phyloP scores from a whole-genome alignment of 2,113 vertebrate genomes.

The Brachyhypopomus gauderio region DNA sequence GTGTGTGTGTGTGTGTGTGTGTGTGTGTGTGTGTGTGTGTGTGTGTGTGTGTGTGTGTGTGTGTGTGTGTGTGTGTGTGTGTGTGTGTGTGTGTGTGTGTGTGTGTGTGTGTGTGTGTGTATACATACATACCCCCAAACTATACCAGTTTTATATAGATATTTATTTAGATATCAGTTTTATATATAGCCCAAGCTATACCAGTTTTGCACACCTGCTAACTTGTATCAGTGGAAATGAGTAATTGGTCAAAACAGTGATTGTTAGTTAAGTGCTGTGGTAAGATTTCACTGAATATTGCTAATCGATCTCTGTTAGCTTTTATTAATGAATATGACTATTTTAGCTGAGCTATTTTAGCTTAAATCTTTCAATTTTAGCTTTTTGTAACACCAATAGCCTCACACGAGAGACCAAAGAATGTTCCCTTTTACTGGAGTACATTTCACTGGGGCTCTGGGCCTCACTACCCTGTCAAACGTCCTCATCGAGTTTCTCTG shows the following conservation, averaged over 20 bases:
- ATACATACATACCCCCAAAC: too few species aligned
- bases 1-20: too few species aligned
- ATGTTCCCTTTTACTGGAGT: background rate
- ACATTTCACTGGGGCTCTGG: background rate
- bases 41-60: too few species aligned
- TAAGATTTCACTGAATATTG: background rate
- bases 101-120: too few species aligned
- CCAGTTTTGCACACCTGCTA: background rate
- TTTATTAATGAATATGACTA: background rate
- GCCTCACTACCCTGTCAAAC: constrained; percentile 16
- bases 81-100: too few species aligned
- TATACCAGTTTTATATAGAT: too few species aligned
- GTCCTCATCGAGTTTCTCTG: constrained; percentile 23
- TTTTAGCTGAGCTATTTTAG: background rate
- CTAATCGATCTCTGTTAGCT: background rate
- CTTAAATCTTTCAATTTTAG: background rate
- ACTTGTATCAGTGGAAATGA: background rate
- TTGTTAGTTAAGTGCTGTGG: background rate
- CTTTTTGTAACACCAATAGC: background rate
- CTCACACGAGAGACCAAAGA: background rate
- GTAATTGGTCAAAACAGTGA: background rate
- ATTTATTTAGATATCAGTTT: too few species aligned
- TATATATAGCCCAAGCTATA: too few species aligned
- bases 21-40: too few species aligned
- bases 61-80: too few species aligned